phyloP scores from a whole-genome alignment of 2,113 vertebrate species.

The Garra rufa region DNA sequence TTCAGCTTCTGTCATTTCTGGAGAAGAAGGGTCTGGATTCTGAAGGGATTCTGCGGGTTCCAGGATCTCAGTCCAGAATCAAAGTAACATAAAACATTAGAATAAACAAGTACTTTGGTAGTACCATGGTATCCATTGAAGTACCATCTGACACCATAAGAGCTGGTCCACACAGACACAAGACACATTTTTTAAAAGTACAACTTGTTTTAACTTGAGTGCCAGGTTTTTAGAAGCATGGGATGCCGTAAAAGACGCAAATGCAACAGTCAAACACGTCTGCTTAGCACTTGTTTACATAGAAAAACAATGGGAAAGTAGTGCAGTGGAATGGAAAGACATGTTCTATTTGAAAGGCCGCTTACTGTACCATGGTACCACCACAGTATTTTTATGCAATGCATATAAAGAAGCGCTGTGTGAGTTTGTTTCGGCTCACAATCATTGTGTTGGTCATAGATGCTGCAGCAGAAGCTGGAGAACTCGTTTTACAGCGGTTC shows the following conservation, averaged over 20 bases:
- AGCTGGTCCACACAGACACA: no score
- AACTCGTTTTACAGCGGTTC: constrained; percentile 81
- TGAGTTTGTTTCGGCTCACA: neutral
- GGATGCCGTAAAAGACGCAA: no score
- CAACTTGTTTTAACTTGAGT: neutral
- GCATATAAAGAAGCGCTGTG: neutral
- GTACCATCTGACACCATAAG: neutral
- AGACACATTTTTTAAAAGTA: neutral
- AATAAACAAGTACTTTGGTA: neutral
- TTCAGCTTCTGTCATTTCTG: constrained; percentile 86
- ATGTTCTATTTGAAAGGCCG: no score
- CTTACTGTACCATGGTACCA: no score
- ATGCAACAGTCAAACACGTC: no score
- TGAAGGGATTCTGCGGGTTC: constrained; percentile 89
- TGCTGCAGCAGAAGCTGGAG: constrained; percentile 85
- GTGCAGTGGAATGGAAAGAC: no score
- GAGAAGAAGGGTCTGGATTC: constrained; percentile 88
- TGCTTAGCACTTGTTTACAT: no score
- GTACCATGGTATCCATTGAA: neutral
- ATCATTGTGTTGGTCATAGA: constrained; percentile 62
- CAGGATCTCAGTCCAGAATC: constrained; percentile 88
- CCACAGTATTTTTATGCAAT: no score
- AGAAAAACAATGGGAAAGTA: no score
- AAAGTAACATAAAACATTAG: constrained; percentile 77
- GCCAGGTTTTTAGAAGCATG: no score